A percentile compares a stretch with the other conserved stretches of the same genome.
Conservation (phyloP, 2,888 invertebrate species). For the Eumerus sabulonum region DNA sequence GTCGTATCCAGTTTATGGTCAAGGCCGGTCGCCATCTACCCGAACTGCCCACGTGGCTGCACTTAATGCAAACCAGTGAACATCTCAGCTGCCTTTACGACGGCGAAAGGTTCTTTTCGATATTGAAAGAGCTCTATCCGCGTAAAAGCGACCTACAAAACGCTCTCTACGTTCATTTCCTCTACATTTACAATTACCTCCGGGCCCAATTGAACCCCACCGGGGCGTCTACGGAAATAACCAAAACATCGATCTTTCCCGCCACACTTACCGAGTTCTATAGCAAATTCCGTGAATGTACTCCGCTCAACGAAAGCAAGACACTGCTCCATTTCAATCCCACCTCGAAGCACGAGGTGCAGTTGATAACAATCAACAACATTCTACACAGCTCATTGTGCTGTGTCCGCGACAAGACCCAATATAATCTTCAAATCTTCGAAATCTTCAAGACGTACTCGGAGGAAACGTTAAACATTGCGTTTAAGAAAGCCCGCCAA, state of each 20-base stretch:
- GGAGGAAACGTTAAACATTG: conserved; percentile 82
- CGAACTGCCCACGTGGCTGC: conserved; percentile 82
- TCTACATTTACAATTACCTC: conserved; percentile 60
- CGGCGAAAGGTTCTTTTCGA: conserved; percentile 76
- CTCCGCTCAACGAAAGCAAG: conserved; percentile 71
- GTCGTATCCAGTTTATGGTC: conserved; percentile 83
- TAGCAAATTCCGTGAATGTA: conserved; percentile 70
- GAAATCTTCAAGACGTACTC: conserved; percentile 86
- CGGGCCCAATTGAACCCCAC: conserved; percentile 11
- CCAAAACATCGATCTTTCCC: conserved; percentile 73
- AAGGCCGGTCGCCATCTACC: conserved; percentile 81
- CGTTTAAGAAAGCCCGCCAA: conserved; percentile 81
- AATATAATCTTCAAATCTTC: conserved; percentile 84
- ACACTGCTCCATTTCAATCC: conserved; percentile 73
- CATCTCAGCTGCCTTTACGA: conserved; percentile 79
- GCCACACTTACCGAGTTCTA: conserved; percentile 75
- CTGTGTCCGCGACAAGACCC: conserved; percentile 82
- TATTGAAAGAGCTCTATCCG: conserved; percentile 74
- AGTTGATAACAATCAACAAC: conserved; percentile 71
- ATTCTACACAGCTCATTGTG: conserved; percentile 85
- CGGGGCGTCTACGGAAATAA: conserved; percentile 1
- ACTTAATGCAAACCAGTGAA: conserved; percentile 82
- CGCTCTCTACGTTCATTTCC: conserved; percentile 76
- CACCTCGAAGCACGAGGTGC: conserved; percentile 72
- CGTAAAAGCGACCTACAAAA: conserved; percentile 72